Conservation (phyloP, 2,888 invertebrate species). For the Plagodis pulveraria region DNA sequence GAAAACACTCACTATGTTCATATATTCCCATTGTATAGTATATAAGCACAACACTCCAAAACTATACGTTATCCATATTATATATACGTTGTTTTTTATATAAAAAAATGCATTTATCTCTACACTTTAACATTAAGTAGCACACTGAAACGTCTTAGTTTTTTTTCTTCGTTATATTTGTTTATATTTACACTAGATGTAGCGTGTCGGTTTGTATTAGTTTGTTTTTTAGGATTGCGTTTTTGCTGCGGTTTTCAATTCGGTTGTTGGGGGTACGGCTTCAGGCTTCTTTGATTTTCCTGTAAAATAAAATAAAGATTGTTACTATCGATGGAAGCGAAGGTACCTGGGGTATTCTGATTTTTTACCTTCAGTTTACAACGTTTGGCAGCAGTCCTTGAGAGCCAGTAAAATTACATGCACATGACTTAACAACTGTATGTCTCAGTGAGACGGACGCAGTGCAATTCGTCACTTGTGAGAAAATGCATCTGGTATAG, state of each 20-base stretch:
- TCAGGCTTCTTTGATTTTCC: conserved; percentile 71
- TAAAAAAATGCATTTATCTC: conserved; percentile 48
- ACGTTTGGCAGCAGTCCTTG: too few relatives aligned
- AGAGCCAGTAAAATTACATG: too few relatives aligned
- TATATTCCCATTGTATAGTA: background rate
- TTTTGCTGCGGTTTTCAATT: conserved; percentile 56
- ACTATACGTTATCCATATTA: conserved; percentile 23
- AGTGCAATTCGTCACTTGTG: too few relatives aligned
- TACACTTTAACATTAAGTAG: conserved; percentile 38
- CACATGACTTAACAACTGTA: too few relatives aligned
- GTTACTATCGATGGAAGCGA: background rate
- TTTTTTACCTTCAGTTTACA: too few relatives aligned
- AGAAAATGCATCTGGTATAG: too few relatives aligned
- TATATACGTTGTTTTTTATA: conserved; percentile 30
- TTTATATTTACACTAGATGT: conserved; percentile 37
- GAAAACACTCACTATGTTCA: background rate
- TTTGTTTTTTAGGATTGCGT: conserved; percentile 53
- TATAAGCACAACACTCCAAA: conserved; percentile 33
- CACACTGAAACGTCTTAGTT: conserved; percentile 29
- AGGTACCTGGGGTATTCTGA: too few relatives aligned
- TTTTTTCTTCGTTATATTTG: conserved; percentile 9
- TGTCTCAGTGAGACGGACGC: too few relatives aligned
- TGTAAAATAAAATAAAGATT: conserved; percentile 35
- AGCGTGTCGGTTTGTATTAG: conserved; percentile 23
- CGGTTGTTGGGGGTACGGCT: conserved; percentile 43